Evolutionary conservation across 1,140 invertebrate species (phyloP), one percentile per base, ranked within the genome.

Genomic region (Drosophila triauraria): DNA sequence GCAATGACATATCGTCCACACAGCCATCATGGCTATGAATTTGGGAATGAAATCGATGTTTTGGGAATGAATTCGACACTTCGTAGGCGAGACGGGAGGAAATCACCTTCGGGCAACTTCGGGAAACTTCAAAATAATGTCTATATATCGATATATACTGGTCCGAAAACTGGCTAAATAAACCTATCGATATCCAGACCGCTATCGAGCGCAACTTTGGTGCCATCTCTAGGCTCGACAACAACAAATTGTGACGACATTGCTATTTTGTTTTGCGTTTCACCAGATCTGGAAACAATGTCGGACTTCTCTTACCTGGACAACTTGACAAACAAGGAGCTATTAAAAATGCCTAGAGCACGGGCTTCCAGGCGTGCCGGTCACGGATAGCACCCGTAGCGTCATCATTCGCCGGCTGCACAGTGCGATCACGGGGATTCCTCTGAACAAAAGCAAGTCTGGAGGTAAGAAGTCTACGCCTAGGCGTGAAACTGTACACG

Each of bases 291-390:
- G 32, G 44, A 27, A 84, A 82, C 9, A 50, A 90, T 90, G 85
- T 81, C 85, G 7, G 85, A 85, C 25, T 15, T 80, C 17, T 48
- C 84, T 13, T 77, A 69, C 35, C 53, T 92, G 10, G 78, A 92
- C 3, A 48, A 56, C 2, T 35, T 92, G 17, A 63, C 67, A 25
- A 85, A 92, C 72, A 91, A 85, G 48, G 76, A 91, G 13, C 47
- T 92, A 23, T 68, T 87, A 59, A 10, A 92, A 92, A 69, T 92
- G 91, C 58, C 30, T 80, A n/a, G 75, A 92, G 61, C 63, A 57
- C 25, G 90, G 86, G 2, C 44, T 92, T 30, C 91, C 91, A 4
- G 82, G 67, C 35, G 75, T 92, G 13, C 91, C 91, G 10, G 83
- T 92, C 1, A 91, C 91, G 3, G 78, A 88, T 23, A 80, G 85